Percentiles rank a stretch among this genome's conserved stretches.
These are phyloP conservation scores for Eunapius fragilis DNA, from an alignment of 37 sponge, comb jelly and placozoan species.

Conservation along the genomic window DNA sequence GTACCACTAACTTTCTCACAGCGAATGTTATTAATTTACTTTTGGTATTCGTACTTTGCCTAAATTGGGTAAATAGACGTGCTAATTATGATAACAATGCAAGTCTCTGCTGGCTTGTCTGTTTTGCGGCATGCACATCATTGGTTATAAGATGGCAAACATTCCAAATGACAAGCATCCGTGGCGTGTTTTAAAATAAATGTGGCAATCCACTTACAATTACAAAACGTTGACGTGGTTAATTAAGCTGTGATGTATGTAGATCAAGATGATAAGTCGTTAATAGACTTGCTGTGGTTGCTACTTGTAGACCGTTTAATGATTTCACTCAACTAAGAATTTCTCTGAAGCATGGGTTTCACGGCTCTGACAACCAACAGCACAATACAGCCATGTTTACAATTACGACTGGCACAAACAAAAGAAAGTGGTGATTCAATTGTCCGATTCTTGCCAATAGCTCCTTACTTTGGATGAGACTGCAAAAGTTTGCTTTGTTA, in stretches of 20 bases:
- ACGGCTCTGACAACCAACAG: conserved; percentile 67
- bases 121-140: too few relatives aligned
- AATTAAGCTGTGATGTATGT: not conserved
- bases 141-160: not conserved
- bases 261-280: not conserved
- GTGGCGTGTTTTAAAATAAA: not conserved
- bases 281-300: not conserved
- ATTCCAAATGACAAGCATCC: not conserved
- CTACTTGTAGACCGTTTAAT: too few relatives aligned
- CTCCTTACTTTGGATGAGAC: conserved; percentile 27
- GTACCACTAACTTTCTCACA: too few relatives aligned
- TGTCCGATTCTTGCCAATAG: conserved; percentile 31
- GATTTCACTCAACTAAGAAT: conserved; percentile 19
- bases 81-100: too few relatives aligned
- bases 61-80: too few relatives aligned
- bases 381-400: conserved; percentile 51
- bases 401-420: conserved; percentile 11
- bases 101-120: too few relatives aligned
- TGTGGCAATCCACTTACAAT: not conserved
- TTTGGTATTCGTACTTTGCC: too few relatives aligned
- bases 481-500: conserved; percentile 2
- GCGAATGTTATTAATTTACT: too few relatives aligned
- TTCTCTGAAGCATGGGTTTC: conserved; percentile 59
- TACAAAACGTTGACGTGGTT: not conserved
- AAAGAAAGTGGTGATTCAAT: conserved; percentile 20